Evolutionary conservation across 2,113 vertebrate genomes (phyloP), one percentile per base, ranked within the genome.

Genomic region (Grallaria varia): DNA sequence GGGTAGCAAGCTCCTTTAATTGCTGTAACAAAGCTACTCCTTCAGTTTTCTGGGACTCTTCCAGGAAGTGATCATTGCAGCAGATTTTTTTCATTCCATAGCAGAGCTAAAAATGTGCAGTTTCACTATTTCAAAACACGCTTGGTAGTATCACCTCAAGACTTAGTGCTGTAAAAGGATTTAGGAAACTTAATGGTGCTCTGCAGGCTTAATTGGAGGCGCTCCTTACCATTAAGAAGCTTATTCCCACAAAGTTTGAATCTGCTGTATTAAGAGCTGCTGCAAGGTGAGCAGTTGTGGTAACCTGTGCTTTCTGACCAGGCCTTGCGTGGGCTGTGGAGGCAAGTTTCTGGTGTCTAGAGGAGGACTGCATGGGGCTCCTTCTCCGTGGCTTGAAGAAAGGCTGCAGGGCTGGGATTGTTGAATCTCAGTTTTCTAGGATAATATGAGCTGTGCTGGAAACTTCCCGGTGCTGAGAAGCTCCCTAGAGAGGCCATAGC

Each of bases 21-120:
- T 95, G 96, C 95, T 96, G 85, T 97, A 97, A 98, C 96, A 96
- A 92, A 97, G 96, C 97, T 96, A 88, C 91, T 97, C 96, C 93
- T 97, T 97, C 94, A 96, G 94, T 95, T 97, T 97, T 52, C 87
- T 95, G 96, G 93, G 91, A 19, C 90, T 94, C 80, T 90, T 97
- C 93, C 96, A 97, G 95, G 92, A 89, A 94, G 69, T 1, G n/a
- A 94, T 94, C 88, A 62, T 69, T 90, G 90, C 86, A 93, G 96
- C 90, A 92, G 95, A 89, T 93, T 95, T 95, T 84, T 96, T 72
- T 92, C 81, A 66, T 87, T 96, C 93, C 64, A 59, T 3, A 30
- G 80, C 63, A 81, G 58, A 94, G 92, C 95, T 93, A 92, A 94
- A 94, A 88, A 90, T 82, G 96, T 93, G 95, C 92, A 89, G 69